A percentile compares a stretch with the other conserved stretches of the same genome.
Evolutionary conservation across 2,888 invertebrate species (phyloP).

Genomic region (Stictocephala bisonia): DNA sequence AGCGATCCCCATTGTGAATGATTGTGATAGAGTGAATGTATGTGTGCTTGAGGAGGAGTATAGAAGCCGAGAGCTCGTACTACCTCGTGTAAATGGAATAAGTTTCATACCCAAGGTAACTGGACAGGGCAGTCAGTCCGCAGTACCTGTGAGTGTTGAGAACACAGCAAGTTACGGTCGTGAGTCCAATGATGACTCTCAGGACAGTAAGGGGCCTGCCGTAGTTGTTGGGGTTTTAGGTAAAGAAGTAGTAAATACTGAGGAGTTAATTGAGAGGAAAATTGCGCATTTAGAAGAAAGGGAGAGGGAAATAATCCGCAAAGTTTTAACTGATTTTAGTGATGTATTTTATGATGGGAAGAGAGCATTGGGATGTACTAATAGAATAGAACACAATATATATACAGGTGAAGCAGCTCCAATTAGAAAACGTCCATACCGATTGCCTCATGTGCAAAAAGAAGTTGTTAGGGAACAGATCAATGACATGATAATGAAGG

Average conservation of each 20-base stretch:
- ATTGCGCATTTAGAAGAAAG: background rate
- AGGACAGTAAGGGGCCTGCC: background rate
- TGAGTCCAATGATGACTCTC: background rate
- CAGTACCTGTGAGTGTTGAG: no score
- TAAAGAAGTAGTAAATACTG: background rate
- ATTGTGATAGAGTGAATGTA: background rate
- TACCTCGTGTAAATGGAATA: no score
- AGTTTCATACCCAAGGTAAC: no score
- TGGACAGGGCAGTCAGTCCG: no score
- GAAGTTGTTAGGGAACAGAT: slow-evolving; percentile 10
- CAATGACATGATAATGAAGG: slow-evolving; percentile 4
- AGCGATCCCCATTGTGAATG: background rate
- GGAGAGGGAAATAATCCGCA: background rate
- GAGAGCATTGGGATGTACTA: background rate
- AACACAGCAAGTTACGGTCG: no score
- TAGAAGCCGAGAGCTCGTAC: background rate
- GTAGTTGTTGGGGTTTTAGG: background rate
- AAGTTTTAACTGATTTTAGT: slow-evolving; percentile 18
- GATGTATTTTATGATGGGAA: slow-evolving; percentile 27
- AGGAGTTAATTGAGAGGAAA: slow-evolving; percentile 20
- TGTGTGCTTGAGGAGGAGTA: background rate
- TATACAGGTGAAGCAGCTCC: slow-evolving; percentile 28
- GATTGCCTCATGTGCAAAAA: slow-evolving; percentile 24
- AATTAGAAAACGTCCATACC: slow-evolving; percentile 17
- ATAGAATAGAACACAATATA: slow-evolving; percentile 25